Percentiles rank a stretch among this genome's conserved stretches.
Evolutionary conservation across 2,113 vertebrate species (phyloP).

Genomic region (Opisthocomus hoazin): DNA sequence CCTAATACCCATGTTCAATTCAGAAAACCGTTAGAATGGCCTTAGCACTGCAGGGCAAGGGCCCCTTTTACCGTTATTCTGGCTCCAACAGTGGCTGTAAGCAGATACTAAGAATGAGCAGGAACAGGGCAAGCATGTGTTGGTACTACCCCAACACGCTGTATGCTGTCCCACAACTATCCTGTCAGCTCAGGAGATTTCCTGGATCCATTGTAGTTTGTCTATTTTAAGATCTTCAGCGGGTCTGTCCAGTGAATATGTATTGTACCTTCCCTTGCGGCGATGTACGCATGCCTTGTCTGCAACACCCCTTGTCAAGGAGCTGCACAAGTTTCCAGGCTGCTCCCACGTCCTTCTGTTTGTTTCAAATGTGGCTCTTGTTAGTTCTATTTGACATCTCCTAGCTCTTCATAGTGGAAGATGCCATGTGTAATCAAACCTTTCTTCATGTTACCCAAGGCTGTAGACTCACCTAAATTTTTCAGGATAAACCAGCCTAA

Average conservation of each 20-base stretch:
- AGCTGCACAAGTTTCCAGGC: neutral
- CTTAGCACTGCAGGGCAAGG: neutral
- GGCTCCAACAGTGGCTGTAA: neutral
- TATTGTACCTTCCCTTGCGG: neutral
- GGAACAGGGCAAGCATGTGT: neutral
- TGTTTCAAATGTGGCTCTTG: neutral
- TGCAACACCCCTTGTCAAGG: neutral
- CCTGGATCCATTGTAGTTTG: neutral
- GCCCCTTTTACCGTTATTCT: neutral
- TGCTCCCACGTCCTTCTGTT: neutral
- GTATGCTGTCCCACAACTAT: neutral
- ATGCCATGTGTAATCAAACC: accelerated
- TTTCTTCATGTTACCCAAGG: neutral
- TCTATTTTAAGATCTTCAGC: neutral
- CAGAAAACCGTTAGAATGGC: neutral
- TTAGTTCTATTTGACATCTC: neutral
- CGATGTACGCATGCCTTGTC: accelerated
- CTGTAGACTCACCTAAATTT: neutral
- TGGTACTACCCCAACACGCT: neutral
- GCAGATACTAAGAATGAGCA: neutral
- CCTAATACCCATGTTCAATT: neutral
- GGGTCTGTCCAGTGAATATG: neutral
- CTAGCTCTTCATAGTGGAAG: neutral
- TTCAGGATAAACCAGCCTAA: neutral
- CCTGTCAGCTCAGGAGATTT: neutral